Evolutionary conservation across 1,140 invertebrate genomes (phyloP).

Genomic region (Brachystomella parvula): DNA sequence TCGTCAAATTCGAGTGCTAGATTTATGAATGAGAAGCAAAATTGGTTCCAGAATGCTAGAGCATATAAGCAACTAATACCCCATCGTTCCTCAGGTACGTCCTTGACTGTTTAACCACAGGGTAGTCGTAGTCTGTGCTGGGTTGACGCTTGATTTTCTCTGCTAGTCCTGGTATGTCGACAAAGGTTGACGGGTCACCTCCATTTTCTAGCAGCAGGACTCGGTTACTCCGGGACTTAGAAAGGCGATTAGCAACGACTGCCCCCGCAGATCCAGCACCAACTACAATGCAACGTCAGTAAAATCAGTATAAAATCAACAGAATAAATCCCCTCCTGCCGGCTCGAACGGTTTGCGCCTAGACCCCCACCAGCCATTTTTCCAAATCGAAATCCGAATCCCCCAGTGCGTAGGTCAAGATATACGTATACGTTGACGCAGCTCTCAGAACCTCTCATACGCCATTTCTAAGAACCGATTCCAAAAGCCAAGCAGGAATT

Average conservation of each 20-base stretch:
- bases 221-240: background rate
- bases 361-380: no score
- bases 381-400: no score
- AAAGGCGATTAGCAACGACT: slow-evolving; percentile 4
- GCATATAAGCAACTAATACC: background rate
- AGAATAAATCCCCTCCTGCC: no score
- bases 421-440: no score
- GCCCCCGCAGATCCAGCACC: background rate
- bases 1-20: background rate
- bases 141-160: background rate
- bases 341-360: no score
- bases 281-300: no score
- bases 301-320: no score
- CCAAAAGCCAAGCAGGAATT: no score
- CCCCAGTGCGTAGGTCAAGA: no score
- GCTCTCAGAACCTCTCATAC: no score
- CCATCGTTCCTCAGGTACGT: background rate
- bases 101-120: background rate
- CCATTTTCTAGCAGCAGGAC: slow-evolving; percentile 3
- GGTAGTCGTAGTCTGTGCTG: background rate
- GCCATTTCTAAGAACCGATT: no score
- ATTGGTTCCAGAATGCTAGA: background rate
- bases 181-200: background rate
- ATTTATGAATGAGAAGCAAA: background rate
- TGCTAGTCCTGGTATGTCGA: background rate